Conservation (phyloP, 1,140 invertebrate species). For the Eupeodes corollae region DNA sequence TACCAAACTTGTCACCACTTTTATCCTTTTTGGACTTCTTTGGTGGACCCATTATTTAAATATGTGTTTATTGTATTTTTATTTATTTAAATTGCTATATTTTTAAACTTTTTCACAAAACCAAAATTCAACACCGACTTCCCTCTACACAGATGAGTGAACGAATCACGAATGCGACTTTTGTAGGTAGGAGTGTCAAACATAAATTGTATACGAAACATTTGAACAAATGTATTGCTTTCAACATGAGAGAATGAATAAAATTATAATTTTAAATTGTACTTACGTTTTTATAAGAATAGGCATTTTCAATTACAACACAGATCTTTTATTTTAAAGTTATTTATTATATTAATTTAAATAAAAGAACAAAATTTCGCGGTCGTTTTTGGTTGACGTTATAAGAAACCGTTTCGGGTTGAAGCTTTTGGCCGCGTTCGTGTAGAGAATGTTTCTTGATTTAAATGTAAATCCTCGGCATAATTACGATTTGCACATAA, state of each 20-base stretch:
- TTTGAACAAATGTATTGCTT: too few relatives aligned
- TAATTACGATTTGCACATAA: too few relatives aligned
- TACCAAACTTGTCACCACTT: conserved; percentile 28
- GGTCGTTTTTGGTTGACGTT: too few relatives aligned
- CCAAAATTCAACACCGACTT: not conserved
- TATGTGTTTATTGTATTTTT: conserved; percentile 11
- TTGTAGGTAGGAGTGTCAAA: not conserved
- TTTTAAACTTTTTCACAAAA: not conserved
- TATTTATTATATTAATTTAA: too few relatives aligned
- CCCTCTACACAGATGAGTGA: not conserved
- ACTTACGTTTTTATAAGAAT: conserved; percentile 31
- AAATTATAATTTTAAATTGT: conserved; percentile 5
- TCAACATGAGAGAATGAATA: too few relatives aligned
- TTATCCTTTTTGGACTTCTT: conserved; percentile 34
- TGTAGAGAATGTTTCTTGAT: too few relatives aligned
- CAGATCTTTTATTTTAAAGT: too few relatives aligned
- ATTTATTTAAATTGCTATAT: conserved; percentile 1
- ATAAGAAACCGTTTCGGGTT: too few relatives aligned
- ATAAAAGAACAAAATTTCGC: too few relatives aligned
- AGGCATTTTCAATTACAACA: conserved; percentile 13
- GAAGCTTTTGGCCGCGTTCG: too few relatives aligned
- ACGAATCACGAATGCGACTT: not conserved
- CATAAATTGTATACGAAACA: too few relatives aligned
- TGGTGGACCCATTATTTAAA: conserved; percentile 27
- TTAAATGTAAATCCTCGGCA: too few relatives aligned